Percentiles rank a stretch among this genome's conserved stretches.
These are phyloP conservation scores for Heliothis subflexa DNA, from an alignment of 1,140 invertebrate genomes.

Conservation along the genomic window DNA sequence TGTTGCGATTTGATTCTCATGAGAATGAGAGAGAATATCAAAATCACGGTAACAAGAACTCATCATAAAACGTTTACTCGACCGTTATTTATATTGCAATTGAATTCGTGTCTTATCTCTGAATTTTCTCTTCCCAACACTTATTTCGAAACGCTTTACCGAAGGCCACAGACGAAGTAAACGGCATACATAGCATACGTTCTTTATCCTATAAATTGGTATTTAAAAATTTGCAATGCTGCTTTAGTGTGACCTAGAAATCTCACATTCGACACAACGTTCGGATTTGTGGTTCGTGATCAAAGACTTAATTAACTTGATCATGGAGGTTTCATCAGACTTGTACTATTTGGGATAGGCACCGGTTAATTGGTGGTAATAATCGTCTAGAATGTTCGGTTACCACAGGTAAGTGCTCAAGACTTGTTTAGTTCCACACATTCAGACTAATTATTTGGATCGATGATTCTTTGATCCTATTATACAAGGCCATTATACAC, in stretches of 20 bases:
- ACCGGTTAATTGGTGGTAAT: slow-evolving; percentile 2
- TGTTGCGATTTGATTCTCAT: too few relatives aligned
- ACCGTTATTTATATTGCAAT: background rate
- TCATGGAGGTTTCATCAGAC: slow-evolving; percentile 14
- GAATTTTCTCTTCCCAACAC: slow-evolving; percentile 33
- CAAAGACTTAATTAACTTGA: slow-evolving; percentile 39
- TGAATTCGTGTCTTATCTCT: slow-evolving; percentile 20
- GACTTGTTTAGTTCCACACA: background rate
- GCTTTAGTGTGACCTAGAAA: slow-evolving; percentile 68
- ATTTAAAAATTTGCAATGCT: slow-evolving; percentile 69
- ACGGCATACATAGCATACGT: slow-evolving; percentile 54
- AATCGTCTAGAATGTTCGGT: background rate
- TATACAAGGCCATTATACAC: background rate
- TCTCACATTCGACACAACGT: slow-evolving; percentile 59
- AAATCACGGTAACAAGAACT: too few relatives aligned
- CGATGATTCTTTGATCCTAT: background rate
- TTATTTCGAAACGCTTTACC: slow-evolving; percentile 32
- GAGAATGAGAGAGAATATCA: too few relatives aligned
- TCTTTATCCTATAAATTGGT: slow-evolving; percentile 55
- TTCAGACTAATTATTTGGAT: background rate
- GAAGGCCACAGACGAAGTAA: slow-evolving; percentile 30
- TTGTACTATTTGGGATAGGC: slow-evolving; percentile 11
- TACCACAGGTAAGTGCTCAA: background rate
- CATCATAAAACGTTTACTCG: background rate
- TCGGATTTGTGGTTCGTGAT: slow-evolving; percentile 51